phyloP scores from a whole-genome alignment of 1,140 invertebrate species.

The Tetraneura akinire region DNA sequence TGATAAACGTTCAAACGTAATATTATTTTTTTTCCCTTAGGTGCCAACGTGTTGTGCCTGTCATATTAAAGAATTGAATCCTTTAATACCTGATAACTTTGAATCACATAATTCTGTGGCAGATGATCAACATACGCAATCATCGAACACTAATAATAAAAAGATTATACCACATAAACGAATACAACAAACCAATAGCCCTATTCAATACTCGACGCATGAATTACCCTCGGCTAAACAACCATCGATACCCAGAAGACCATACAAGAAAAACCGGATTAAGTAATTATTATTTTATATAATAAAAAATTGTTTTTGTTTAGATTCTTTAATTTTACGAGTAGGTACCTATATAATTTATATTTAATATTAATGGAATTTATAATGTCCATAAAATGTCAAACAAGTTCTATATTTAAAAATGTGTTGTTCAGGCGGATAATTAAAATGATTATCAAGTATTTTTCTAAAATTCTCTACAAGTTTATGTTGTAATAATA shows the following conservation, averaged over 20 bases:
- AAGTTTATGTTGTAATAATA: too few relatives aligned
- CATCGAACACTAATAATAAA: conserved; percentile 31
- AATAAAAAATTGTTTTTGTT: neutral
- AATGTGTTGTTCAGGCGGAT: too few relatives aligned
- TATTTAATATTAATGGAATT: neutral
- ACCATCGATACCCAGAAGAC: conserved; percentile 22
- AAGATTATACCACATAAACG: conserved; percentile 14
- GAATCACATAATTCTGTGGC: conserved; percentile 27
- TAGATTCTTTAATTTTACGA: too few relatives aligned
- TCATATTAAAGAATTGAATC: conserved; percentile 67
- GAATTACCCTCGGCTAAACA: conserved; percentile 30
- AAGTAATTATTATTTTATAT: conserved; percentile 48
- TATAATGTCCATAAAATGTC: neutral
- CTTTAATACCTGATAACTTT: conserved; percentile 19
- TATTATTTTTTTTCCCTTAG: conserved; percentile 56
- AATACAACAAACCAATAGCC: conserved; percentile 9
- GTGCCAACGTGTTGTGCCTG: conserved; percentile 83
- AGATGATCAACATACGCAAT: conserved; percentile 2
- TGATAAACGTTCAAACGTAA: too few relatives aligned
- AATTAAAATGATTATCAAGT: too few relatives aligned
- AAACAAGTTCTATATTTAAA: neutral
- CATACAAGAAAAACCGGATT: conserved; percentile 41
- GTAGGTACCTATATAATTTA: neutral
- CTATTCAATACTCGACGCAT: conserved; percentile 14
- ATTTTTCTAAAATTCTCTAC: too few relatives aligned